Evolutionary conservation across 2,888 invertebrate genomes (phyloP), one percentile per base, ranked within the genome.

Genomic region (Zootermopsis nevadensis): DNA sequence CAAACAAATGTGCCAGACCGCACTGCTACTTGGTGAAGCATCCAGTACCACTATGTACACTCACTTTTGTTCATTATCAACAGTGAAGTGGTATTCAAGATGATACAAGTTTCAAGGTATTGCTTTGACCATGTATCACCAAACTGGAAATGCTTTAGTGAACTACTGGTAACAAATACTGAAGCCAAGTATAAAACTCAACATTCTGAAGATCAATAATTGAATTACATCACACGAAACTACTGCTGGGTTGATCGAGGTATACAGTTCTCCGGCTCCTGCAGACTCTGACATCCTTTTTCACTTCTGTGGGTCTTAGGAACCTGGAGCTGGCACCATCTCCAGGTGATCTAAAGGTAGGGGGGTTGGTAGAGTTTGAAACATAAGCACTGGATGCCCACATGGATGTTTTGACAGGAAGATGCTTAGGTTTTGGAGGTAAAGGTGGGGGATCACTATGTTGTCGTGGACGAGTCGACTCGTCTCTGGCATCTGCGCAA

Each of bases 351-450:
- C 82, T 80, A 33, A 80, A 82, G n/a, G 81, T 31, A 10, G 82
- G 30, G 15, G 83, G 83, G n/a, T 85, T 76, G 38, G 24, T 24
- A 38, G 35, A 33, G 22, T 33, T 33, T 33, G 42, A 22, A 1
- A 24, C 30, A 33, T 22, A 30, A 30, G 69, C 30, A n/a, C 69
- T 79, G 15, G 69, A n/a, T 48, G 90, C 92, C 93, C 93, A 93
- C 88, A 92, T 92, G 22, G 91, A 91, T 80, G 92, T 92, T 86
- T 92, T 93, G n/a, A 92, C 92, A 77, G 93, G 92, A 84, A 94
- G 89, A 87, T 93, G 93, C 90, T 94, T 94, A 80, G 94, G 94
- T 89, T 95, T 95, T 31, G 95, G 95, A 33, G 95, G 95, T 86
- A 95, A 89, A 7, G 95, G 95, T 0, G 95, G 95, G 66, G 95